phyloP scores from a whole-genome alignment of 2,797 vertebrate species.

The Tinamus major region DNA sequence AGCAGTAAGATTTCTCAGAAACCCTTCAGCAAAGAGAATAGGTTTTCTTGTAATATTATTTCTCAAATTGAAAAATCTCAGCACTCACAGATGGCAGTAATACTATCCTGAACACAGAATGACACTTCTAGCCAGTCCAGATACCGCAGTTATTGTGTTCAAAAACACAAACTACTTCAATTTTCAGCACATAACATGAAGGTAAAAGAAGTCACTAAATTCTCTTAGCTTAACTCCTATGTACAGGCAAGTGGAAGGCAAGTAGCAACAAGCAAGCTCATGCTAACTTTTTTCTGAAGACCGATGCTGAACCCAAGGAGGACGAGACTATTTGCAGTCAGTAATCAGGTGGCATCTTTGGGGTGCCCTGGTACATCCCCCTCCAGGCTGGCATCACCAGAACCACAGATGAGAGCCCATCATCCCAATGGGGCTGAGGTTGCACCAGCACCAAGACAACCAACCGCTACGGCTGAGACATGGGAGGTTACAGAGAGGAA shows the following conservation, averaged over 20 bases:
- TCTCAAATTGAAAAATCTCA: background rate
- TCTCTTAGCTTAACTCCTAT: background rate
- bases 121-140: background rate
- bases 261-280: background rate
- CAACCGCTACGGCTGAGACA: background rate
- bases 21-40: background rate
- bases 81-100: background rate
- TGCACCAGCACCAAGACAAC: background rate
- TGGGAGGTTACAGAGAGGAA: background rate
- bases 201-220: background rate
- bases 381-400: background rate
- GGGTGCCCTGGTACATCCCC: accelerated
- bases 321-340: background rate
- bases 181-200: background rate
- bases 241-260: background rate
- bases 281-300: background rate
- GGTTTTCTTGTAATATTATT: background rate
- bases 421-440: background rate
- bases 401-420: background rate
- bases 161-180: background rate
- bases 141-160: background rate
- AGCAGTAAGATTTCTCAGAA: background rate
- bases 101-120: background rate
- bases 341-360: background rate
- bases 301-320: background rate